Percentiles rank a stretch among this genome's conserved stretches.
Evolutionary conservation across 1,140 invertebrate genomes (phyloP).

Genomic region (Magallana gigas): DNA sequence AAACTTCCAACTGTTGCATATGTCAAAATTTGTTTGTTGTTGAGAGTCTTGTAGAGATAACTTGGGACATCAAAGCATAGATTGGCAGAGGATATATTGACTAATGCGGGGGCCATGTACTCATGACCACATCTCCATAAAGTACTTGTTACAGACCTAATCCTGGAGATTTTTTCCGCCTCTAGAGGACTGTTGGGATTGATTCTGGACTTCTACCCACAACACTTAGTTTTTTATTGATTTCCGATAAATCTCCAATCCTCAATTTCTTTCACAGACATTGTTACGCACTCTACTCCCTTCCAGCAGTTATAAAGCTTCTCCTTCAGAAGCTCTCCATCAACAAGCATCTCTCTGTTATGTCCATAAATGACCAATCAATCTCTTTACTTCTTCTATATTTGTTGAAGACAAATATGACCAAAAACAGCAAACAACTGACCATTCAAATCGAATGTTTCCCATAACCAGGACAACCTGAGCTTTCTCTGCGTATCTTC

Average conservation of each 20-base stretch:
- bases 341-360: not conserved
- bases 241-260: not conserved
- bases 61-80: not conserved
- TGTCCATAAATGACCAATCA: slow-evolving; percentile 20
- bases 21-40: too few species aligned
- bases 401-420: not conserved
- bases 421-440: not conserved
- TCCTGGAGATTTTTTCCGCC: not conserved
- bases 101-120: not conserved
- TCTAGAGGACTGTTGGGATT: not conserved
- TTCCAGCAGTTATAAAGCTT: not conserved
- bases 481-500: not conserved
- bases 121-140: not conserved
- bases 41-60: too few species aligned
- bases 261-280: slow-evolving; percentile 14
- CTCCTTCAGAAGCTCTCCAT: not conserved
- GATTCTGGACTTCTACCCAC: not conserved
- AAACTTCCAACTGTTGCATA: too few species aligned
- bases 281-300: not conserved
- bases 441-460: not conserved
- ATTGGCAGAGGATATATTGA: not conserved
- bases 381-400: not conserved
- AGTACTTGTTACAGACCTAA: slow-evolving; percentile 21
- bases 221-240: slow-evolving; percentile 1
- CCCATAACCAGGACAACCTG: not conserved